Base-by-base conservation (phyloP, 2,888 invertebrate species). In the Candidula unifasciata region DNA sequence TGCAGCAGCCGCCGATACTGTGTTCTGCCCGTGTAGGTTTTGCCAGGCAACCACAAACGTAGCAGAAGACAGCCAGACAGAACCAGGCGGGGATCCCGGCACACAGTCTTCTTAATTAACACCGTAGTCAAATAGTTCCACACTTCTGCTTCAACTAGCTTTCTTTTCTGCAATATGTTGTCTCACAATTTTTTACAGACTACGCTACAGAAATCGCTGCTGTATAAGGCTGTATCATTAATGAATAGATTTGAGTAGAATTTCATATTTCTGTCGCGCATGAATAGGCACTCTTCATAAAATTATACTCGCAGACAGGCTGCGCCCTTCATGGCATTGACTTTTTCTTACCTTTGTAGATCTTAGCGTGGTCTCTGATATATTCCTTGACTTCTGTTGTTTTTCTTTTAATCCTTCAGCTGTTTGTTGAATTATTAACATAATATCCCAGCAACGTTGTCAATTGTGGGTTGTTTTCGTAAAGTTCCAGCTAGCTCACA, bases 41-140 rank as follows among this genome's bases (percentile, higher is more conserved):
- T 57, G 44, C 83, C 37, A 78, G 78, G 35, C 69, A 83, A 83
- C 74, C 77, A 66, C 52, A 33, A 30, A 57, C 52, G 78, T 64
- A 79, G 73, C 79, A 83, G 83, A 57, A 83, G 83, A 83, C 64
- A 44, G 83, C 71, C 60, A 78, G 79, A 79, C n/a, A n/a, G n/a
- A n/a, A n/a, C 37, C 83, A 60, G 79, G 73, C 83, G 83, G 73
- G 52, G 77, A 68, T 76, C 68, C 54, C 76, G 64, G 82, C 74
- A 82, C 82, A 68, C 44, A 27, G 74, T 68, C 5, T 77, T 68
- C 60, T 68, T 73, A 73, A 68, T 68, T 35, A 82, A 27, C 82
- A 74, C 27, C 66, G 73, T 52, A 64, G 73, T 27, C 73, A 83
- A 83, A 78, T 83, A 83, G 83, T 83, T 64, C 83, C 71, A 30